A percentile compares a stretch with the other conserved stretches of the same genome.
Evolutionary conservation across 1,140 invertebrate genomes (phyloP).

Genomic region (Gryon sp.): DNA sequence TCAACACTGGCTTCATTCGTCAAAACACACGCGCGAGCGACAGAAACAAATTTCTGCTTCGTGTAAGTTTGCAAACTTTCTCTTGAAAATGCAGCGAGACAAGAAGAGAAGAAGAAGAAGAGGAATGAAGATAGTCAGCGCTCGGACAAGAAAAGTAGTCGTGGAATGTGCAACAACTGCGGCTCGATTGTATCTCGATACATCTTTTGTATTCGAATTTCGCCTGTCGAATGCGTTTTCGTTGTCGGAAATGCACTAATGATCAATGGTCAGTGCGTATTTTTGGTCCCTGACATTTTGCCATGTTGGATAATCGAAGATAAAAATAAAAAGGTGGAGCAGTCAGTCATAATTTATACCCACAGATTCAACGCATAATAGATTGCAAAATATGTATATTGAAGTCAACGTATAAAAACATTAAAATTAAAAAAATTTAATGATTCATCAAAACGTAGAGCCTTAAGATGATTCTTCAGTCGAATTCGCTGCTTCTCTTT

Average conservation of each 20-base stretch:
- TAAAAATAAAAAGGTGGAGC: too few relatives aligned
- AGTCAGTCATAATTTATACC: too few relatives aligned
- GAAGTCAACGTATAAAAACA: too few relatives aligned
- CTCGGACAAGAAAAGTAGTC: slow-evolving; percentile 24
- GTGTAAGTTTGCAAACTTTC: slow-evolving; percentile 39
- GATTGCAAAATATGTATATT: too few relatives aligned
- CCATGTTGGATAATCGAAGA: too few relatives aligned
- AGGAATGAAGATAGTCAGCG: slow-evolving; percentile 14
- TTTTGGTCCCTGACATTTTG: too few relatives aligned
- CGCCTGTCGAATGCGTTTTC: slow-evolving; percentile 26
- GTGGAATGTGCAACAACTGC: slow-evolving; percentile 19
- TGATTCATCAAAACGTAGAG: too few relatives aligned
- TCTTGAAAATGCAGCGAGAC: slow-evolving; percentile 35
- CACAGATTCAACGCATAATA: too few relatives aligned
- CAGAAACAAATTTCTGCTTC: slow-evolving; percentile 19
- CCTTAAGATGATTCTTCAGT: too few relatives aligned
- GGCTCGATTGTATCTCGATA: slow-evolving; percentile 23
- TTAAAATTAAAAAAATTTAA: too few relatives aligned
- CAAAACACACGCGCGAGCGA: not conserved
- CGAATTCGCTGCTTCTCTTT: too few relatives aligned
- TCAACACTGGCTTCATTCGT: slow-evolving; percentile 2
- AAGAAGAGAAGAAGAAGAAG: too few relatives aligned
- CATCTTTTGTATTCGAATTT: slow-evolving; percentile 30
- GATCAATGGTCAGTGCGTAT: slow-evolving; percentile 36
- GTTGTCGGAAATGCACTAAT: slow-evolving; percentile 34